Conservation (phyloP, 2,888 invertebrate genomes). For the Mythimna ferrago region DNA sequence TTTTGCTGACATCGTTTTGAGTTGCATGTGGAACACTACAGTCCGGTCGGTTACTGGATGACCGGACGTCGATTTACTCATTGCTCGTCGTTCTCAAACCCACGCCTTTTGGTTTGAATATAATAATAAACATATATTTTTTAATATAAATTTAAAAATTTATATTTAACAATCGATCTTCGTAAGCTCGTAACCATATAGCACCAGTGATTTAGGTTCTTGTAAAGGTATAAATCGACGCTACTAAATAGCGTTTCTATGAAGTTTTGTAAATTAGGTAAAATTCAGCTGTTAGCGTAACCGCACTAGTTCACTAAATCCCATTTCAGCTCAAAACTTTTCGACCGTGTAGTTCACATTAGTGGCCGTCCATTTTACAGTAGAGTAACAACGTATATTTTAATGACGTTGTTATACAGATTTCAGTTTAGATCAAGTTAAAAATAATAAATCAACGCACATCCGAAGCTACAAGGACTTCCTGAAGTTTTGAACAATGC, state of each 20-base stretch:
- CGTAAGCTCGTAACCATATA: not conserved
- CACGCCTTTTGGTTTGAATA: too few species aligned
- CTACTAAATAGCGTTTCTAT: not conserved
- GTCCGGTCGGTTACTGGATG: too few species aligned
- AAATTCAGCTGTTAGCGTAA: conserved; percentile 32
- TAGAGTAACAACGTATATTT: conserved; percentile 21
- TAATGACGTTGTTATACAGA: conserved; percentile 2
- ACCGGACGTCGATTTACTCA: too few species aligned
- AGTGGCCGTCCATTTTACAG: conserved; percentile 17
- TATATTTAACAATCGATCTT: too few species aligned
- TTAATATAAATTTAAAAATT: too few species aligned
- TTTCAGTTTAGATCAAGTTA: not conserved
- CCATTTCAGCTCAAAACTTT: conserved; percentile 38
- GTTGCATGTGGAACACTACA: too few species aligned
- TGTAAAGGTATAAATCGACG: conserved; percentile 28
- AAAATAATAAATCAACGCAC: not conserved
- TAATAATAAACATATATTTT: too few species aligned
- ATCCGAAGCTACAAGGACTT: too few species aligned
- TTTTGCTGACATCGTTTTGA: too few species aligned
- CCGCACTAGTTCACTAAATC: conserved; percentile 35
- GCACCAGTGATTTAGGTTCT: not conserved
- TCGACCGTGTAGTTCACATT: conserved; percentile 12
- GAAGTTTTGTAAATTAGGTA: conserved; percentile 36
- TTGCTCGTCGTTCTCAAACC: too few species aligned
- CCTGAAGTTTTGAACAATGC: too few species aligned